Evolutionary conservation across 2,113 vertebrate genomes (phyloP), one percentile per base, ranked within the genome.

Genomic region (Pao palembangensis): DNA sequence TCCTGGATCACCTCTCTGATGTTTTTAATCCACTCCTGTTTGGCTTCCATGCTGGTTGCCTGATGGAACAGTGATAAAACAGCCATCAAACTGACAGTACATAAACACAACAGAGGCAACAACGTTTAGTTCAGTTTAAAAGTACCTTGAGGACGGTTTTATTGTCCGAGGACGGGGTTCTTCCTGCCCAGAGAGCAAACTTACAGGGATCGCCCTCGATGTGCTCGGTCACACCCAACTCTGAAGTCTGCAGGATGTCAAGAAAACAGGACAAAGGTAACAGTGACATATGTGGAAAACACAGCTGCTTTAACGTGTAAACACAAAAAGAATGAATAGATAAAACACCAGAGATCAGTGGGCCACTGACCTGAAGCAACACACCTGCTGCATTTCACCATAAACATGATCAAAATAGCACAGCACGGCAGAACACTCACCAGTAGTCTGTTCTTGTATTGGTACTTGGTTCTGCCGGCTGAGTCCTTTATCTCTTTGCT

Each of bases 401-500:
- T 17, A 18, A 6, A 19, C 14, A 41, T 21, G 17, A 15, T 12
- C 13, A 48, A 53, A 38, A 38, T 38, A 38, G 34, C 34, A 10
- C 34, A 8, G 28, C 21, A 3, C 21, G 5, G 42, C 52, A 28
- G 11, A 25, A 25, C 0, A 15, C 79, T 78, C 91, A 99, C 97
- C 94, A 95, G 94, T 84, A 99, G 92, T 88, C 91, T 98, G 92
- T 94, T 96, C 92, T 99, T 99, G 94, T 93, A 99, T 90, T 97
- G 94, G 80, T 99, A 99, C 93, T 99, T 99, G 42, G 94, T 98
- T 79, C 95, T 93, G 81, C 96, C 96, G 17, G 95, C 93, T 25
- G 97, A 98, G 87, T 99, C 97, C 88, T 98, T 98, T 79, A 98
- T 97, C 85, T 99, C 97, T 71, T 99, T 99, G 88, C 95, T 98